A percentile compares a stretch with the other conserved stretches of the same genome.
Evolutionary conservation across 2,113 vertebrate species (phyloP).

Genomic region (Collichthys lucidus): DNA sequence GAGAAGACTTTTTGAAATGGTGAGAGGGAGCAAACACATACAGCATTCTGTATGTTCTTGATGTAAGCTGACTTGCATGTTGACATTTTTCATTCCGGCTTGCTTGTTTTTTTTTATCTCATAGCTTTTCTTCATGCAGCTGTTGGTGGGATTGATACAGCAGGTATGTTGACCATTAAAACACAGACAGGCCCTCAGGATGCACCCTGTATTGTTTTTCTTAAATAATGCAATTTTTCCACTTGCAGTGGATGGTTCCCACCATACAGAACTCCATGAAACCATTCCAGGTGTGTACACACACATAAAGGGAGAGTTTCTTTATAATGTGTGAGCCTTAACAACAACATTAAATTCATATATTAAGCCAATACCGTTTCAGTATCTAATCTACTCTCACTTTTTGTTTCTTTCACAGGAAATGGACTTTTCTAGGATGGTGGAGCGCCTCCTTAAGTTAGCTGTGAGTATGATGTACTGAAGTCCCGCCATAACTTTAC

Average conservation of each 20-base stretch:
- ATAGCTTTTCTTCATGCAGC: constrained; percentile 92
- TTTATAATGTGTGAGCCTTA: too few species aligned
- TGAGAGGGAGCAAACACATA: constrained; percentile 73
- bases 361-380: too few species aligned
- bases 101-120: constrained; percentile 34
- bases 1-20: constrained; percentile 92
- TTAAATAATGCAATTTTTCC: neutral
- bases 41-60: neutral
- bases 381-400: too few species aligned
- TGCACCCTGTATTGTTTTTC: neutral
- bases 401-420: constrained; percentile 80
- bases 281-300: constrained; percentile 88
- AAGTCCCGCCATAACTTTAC: neutral
- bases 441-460: constrained; percentile 92
- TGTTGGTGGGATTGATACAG: constrained; percentile 92
- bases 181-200: neutral
- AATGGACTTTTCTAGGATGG: constrained; percentile 93
- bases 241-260: constrained; percentile 92
- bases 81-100: neutral
- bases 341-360: neutral
- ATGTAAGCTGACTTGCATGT: neutral
- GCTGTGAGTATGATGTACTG: constrained; percentile 85
- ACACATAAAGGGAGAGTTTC: too few species aligned
- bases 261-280: constrained; percentile 96
- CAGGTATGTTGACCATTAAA: constrained; percentile 82